Evolutionary conservation across 2,888 invertebrate genomes (phyloP).

Genomic region (Incurvaria masculella): DNA sequence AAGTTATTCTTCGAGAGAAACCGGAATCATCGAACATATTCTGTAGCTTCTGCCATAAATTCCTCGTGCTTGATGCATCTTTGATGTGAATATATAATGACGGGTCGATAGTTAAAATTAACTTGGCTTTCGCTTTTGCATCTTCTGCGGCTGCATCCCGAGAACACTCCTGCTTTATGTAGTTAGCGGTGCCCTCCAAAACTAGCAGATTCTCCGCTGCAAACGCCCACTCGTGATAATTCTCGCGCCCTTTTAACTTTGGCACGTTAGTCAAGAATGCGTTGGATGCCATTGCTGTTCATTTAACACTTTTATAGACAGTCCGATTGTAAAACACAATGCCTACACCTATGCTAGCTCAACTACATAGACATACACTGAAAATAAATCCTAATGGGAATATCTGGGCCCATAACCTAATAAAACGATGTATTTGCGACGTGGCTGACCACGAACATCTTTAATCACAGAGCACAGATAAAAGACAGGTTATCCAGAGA

Average conservation of each 20-base stretch:
- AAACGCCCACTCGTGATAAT: slow-evolving; percentile 16
- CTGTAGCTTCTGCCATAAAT: slow-evolving; percentile 15
- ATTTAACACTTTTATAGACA: no score
- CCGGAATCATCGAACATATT: slow-evolving; percentile 20
- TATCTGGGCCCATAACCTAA: no score
- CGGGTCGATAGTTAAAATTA: slow-evolving; percentile 18
- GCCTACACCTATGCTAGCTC: no score
- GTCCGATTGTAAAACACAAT: no score
- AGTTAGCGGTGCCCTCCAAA: slow-evolving; percentile 12
- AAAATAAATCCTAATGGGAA: no score
- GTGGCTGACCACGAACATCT: no score
- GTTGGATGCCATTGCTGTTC: no score
- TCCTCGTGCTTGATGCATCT: slow-evolving; percentile 14
- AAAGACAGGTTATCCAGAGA: no score
- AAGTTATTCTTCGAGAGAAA: slow-evolving; percentile 19
- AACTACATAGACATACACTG: no score
- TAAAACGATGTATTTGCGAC: no score
- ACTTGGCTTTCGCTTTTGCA: slow-evolving; percentile 18
- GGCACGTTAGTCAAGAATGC: slow-evolving; percentile 14
- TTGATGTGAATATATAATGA: slow-evolving; percentile 16
- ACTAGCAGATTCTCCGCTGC: slow-evolving; percentile 16
- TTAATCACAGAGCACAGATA: no score
- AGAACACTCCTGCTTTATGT: slow-evolving; percentile 7
- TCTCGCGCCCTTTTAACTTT: slow-evolving; percentile 15
- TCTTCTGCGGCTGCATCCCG: slow-evolving; percentile 10